Percentiles rank a stretch among this genome's conserved stretches.
Conservation (phyloP, 2,888 invertebrate genomes). For the Gibbula magus region DNA sequence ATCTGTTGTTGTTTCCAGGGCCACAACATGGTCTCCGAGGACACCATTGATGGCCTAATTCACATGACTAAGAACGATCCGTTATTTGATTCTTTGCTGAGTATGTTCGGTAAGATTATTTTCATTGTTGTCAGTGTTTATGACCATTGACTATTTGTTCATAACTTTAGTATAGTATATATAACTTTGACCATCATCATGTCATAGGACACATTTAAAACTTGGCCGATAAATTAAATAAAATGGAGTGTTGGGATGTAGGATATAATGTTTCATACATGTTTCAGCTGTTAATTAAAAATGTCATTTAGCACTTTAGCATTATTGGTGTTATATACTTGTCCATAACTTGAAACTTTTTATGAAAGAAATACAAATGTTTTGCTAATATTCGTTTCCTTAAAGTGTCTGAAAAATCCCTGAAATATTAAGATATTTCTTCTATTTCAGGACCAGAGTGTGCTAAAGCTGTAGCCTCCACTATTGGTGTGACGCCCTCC, state of each 20-base stretch:
- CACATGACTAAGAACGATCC: constrained; percentile 56
- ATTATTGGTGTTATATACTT: not conserved
- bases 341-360: no score
- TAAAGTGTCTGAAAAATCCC: no score
- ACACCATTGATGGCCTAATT: constrained; percentile 49
- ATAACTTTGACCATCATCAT: no score
- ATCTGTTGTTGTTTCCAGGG: constrained; percentile 34
- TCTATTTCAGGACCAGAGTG: not conserved
- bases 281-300: not conserved
- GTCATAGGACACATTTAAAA: no score
- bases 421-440: not conserved
- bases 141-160: not conserved
- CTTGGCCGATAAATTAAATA: no score
- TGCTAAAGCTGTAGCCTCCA: not conserved
- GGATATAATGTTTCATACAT: not conserved
- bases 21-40: constrained; percentile 37
- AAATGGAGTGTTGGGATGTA: not conserved
- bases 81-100: constrained; percentile 60
- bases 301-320: not conserved
- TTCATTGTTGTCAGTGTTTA: not conserved
- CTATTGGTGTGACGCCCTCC: not conserved
- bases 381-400: no score
- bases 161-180: no score
- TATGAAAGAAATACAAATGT: no score
- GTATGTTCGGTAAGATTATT: constrained; percentile 45